A percentile compares a stretch with the other conserved stretches of the same genome.
phyloP scores from a whole-genome alignment of 1,140 invertebrate genomes.

The Drosophila willistoni region DNA sequence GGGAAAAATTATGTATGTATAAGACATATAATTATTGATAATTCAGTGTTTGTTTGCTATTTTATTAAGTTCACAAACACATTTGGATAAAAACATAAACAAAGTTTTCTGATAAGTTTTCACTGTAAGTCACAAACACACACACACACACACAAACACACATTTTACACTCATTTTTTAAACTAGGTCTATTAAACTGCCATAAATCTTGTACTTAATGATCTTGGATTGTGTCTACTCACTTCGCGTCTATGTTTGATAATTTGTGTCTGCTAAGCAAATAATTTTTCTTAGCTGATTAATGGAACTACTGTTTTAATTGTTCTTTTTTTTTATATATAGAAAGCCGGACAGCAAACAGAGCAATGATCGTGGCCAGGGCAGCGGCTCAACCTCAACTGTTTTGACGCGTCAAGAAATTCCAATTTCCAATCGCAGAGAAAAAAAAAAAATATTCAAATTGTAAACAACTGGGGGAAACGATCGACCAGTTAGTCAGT shows the following conservation, averaged over 20 bases:
- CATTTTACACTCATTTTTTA: conserved; percentile 18
- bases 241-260: neutral
- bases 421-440: conserved; percentile 72
- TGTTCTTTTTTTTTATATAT: conserved; percentile 19
- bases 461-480: conserved; percentile 62
- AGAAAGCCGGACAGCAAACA: conserved; percentile 48
- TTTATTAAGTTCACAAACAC: neutral
- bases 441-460: conserved; percentile 57
- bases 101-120: conserved; percentile 64
- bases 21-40: neutral
- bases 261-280: neutral
- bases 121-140: conserved; percentile 39
- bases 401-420: conserved; percentile 45
- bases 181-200: neutral
- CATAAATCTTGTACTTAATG: conserved; percentile 5
- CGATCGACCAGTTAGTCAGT: conserved; percentile 31
- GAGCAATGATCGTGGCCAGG: conserved; percentile 52
- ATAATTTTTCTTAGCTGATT: conserved; percentile 3
- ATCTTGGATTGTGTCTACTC: neutral
- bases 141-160: conserved; percentile 22
- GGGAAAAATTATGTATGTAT: conserved; percentile 24
- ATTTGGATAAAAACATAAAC: conserved; percentile 66
- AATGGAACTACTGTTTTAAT: neutral
- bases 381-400: conserved; percentile 59
- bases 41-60: neutral